Evolutionary conservation across 2,113 vertebrate species (phyloP).

Genomic region (Coryphaenoides rupestris): DNA sequence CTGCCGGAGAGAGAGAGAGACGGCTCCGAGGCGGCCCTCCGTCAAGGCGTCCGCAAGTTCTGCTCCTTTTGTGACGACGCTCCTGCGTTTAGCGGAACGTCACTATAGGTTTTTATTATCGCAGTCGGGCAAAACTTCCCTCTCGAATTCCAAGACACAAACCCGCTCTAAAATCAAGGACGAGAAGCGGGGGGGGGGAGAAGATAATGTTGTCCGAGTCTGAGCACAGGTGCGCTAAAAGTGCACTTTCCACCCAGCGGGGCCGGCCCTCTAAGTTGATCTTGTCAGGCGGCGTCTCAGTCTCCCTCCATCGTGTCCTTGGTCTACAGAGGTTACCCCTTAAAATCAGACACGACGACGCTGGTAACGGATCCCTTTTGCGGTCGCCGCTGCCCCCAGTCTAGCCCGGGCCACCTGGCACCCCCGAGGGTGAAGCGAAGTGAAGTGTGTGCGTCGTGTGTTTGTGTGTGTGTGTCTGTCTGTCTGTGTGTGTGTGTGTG

Average conservation of each 20-base stretch:
- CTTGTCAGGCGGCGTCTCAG: slow-evolving; percentile 60
- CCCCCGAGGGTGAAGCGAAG: slow-evolving; percentile 38
- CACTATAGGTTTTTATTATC: no score
- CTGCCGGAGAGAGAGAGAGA: slow-evolving; percentile 33
- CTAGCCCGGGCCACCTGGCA: slow-evolving; percentile 57
- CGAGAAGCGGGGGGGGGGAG: background rate
- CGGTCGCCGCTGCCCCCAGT: slow-evolving; percentile 42
- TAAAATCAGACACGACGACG: slow-evolving; percentile 55
- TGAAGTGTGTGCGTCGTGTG: no score
- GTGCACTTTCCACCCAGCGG: slow-evolving; percentile 50
- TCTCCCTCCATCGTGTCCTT: slow-evolving; percentile 60
- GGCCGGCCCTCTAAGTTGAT: slow-evolving; percentile 42
- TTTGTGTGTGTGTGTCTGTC: background rate
- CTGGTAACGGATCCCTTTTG: slow-evolving; percentile 61
- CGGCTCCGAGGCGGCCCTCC: slow-evolving; percentile 11
- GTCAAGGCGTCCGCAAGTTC: background rate
- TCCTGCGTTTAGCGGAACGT: no score
- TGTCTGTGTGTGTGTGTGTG: slow-evolving; percentile 9
- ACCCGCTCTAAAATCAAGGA: background rate
- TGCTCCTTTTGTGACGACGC: background rate
- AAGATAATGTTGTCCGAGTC: slow-evolving; percentile 2
- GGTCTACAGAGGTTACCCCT: slow-evolving; percentile 60
- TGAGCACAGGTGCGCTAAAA: slow-evolving; percentile 51
- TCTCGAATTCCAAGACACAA: no score
- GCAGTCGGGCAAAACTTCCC: no score